phyloP scores from a whole-genome alignment of 2,113 vertebrate genomes.

The Phyllostomus discolor region DNA sequence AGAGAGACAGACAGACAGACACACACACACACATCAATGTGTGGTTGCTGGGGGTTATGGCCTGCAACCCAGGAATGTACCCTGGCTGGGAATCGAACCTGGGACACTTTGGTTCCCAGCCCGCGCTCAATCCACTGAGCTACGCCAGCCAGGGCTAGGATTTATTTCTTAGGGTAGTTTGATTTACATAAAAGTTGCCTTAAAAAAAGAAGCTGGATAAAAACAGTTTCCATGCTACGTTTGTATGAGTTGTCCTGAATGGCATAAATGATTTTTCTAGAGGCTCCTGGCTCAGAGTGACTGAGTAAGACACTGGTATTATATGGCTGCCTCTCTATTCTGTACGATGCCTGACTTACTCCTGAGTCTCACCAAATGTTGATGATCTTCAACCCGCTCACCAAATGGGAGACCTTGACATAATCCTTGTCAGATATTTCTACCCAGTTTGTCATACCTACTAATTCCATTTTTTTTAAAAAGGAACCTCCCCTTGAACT shows the following conservation, averaged over 20 bases:
- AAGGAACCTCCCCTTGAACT: neutral
- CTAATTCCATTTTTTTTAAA: neutral
- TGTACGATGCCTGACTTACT: neutral
- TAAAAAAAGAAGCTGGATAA: neutral
- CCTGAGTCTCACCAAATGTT: neutral
- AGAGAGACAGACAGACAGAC: no score
- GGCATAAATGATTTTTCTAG: constrained; percentile 1
- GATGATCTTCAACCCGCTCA: neutral
- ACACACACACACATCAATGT: no score
- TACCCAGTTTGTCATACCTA: neutral
- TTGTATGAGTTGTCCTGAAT: neutral
- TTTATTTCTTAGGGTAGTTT: constrained; percentile 5
- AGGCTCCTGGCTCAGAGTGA: neutral
- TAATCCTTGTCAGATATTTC: neutral
- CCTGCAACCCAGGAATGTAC: no score
- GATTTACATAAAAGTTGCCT: constrained; percentile 25
- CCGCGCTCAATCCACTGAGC: no score
- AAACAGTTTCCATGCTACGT: neutral
- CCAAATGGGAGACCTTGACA: neutral
- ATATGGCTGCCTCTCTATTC: neutral
- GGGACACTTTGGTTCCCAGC: no score
- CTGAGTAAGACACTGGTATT: neutral
- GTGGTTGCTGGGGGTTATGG: no score
- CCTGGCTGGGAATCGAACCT: no score
- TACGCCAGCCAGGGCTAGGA: no score